Evolutionary conservation across 2,797 vertebrate genomes (phyloP), one percentile per base, ranked within the genome.

Genomic region (Poeciliopsis turneri): DNA sequence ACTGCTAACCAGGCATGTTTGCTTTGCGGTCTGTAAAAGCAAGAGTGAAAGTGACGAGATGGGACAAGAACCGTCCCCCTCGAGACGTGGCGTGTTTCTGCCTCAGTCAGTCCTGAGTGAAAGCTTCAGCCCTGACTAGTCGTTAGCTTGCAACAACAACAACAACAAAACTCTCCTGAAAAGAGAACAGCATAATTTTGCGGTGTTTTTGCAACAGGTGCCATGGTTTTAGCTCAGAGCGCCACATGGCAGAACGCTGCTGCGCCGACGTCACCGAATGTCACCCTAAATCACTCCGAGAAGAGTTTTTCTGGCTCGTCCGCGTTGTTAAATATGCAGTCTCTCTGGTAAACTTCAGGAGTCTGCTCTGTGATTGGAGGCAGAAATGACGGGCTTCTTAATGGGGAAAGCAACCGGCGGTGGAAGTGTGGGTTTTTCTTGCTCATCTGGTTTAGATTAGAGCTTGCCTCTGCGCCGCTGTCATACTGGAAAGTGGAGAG

Each of bases 401-500:
- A 92, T 92, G 89, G 90, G 55, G 82, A 92, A 91, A 89, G 87
- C 87, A 92, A 92, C 72, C 83, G 68, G 82, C 36, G 12, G 86
- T 90, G 88, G 85, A 90, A 85, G 89, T 82, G 75, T 84, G 85
- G 92, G 92, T 93, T 95, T 94, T 93, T 93, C 81, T 91, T 87
- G 79, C 87, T 92, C 95, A 94, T 95, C 95, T 96, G 93, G 93
- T 79, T 95, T 92, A 87, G 90, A 94, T 96, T 95, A 95, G 81
- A 83, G 86, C 57, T 70, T 20, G 89, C 83, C 86, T 89, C 89
- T 82, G 64, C 87, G 90, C 84, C 80, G 59, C 92, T 93, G 91
- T 94, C 92, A 92, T 80, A 90, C 81, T 74, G 77, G 83, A 86
- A n/a, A 86, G 81, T 78, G 66, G 61, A 84, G 83, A 77, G 75